A percentile compares a stretch with the other conserved stretches of the same genome.
Conservation (phyloP, 2,797 vertebrate genomes). For the Platyrinchus mystaceus region DNA sequence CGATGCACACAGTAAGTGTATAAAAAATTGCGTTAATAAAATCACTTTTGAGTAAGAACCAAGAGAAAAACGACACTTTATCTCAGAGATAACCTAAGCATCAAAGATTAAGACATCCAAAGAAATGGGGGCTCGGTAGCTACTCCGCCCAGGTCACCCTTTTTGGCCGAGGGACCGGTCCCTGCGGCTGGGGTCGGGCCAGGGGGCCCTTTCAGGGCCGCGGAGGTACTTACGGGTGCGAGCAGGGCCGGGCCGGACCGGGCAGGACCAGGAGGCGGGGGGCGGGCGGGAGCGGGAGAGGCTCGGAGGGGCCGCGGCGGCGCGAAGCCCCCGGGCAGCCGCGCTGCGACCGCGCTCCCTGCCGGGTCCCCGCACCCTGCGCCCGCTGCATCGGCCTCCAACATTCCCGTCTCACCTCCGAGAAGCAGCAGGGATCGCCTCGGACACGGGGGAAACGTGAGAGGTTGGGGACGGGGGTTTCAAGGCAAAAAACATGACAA, state of each 20-base stretch:
- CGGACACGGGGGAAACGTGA: not conserved
- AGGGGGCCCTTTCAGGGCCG: not conserved
- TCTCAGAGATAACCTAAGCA: not conserved
- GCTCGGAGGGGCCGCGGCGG: not conserved
- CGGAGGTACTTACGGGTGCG: not conserved
- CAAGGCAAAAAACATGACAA: not conserved
- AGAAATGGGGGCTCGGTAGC: not conserved
- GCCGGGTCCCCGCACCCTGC: not conserved
- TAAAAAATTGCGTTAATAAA: not conserved
- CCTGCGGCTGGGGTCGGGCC: not conserved
- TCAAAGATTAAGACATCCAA: not conserved
- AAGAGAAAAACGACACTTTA: not conserved
- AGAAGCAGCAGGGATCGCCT: not conserved
- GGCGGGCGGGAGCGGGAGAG: not conserved
- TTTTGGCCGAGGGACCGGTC: not conserved
- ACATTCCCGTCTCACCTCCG: not conserved
- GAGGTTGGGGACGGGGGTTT: rapidly evolving
- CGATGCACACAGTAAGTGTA: not conserved
- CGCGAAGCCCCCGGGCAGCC: not conserved
- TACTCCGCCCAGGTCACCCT: not conserved
- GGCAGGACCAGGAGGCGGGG: no score
- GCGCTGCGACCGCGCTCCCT: not conserved
- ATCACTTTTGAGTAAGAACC: not conserved
- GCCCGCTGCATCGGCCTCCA: not conserved
- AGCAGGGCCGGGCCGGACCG: not conserved